Evolutionary conservation across 2,888 invertebrate genomes (phyloP).

Genomic region (Listrodromus nycthemerus): DNA sequence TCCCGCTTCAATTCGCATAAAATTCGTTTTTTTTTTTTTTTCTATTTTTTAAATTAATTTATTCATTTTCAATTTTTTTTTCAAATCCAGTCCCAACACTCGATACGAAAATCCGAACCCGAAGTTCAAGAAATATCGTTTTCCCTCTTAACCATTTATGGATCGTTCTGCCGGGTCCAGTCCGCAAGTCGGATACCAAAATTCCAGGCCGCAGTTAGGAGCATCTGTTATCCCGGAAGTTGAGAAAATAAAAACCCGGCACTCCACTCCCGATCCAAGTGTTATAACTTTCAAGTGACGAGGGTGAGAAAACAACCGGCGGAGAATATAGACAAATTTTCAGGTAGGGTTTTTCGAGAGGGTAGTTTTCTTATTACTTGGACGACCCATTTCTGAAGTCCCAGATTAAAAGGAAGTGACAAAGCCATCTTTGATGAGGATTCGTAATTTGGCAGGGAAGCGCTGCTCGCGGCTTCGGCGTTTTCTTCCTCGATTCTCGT

Average conservation of each 20-base stretch:
- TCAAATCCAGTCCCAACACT: no score
- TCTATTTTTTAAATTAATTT: no score
- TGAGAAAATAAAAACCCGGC: not conserved
- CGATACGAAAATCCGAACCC: no score
- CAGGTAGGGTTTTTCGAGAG: not conserved
- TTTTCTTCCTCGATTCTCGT: slow-evolving; percentile 1
- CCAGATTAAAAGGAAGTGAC: not conserved
- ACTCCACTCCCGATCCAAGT: not conserved
- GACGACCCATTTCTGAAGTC: slow-evolving; percentile 4
- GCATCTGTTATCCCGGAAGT: not conserved
- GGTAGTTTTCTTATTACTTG: slow-evolving; percentile 1
- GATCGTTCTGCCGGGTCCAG: no score
- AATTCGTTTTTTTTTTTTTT: no score
- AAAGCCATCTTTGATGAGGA: slow-evolving; percentile 11
- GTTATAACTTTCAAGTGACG: not conserved
- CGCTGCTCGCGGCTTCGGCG: not conserved
- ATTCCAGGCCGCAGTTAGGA: slow-evolving; percentile 4
- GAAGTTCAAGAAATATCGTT: no score
- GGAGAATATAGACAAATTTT: not conserved
- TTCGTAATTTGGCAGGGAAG: not conserved
- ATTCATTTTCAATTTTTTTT: no score
- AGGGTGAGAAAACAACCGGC: not conserved
- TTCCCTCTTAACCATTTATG: no score
- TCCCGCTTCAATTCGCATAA: no score
- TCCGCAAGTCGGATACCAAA: not conserved